phyloP scores from a whole-genome alignment of 2,113 vertebrate species.

The Psilopogon haemacephalus region DNA sequence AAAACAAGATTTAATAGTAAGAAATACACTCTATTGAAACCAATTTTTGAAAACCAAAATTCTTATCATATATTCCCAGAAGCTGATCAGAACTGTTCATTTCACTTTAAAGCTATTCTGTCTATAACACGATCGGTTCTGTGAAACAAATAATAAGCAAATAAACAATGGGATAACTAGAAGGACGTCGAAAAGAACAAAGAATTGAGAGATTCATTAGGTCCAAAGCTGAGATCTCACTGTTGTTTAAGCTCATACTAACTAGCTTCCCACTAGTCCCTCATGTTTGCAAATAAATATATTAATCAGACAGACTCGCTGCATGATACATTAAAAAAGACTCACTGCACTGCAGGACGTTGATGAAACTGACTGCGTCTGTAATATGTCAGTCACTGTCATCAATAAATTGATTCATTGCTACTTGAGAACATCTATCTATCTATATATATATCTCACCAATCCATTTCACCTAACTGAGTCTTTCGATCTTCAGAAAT shows the following conservation, averaged over 20 bases:
- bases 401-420: not conserved
- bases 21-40: not conserved
- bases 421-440: not conserved
- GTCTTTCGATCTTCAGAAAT: not conserved
- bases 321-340: not conserved
- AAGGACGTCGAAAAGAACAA: not conserved
- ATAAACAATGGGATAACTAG: not conserved
- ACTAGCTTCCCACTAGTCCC: not conserved
- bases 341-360: not conserved
- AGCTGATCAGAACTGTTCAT: not conserved
- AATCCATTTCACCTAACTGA: not conserved
- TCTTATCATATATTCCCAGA: not conserved
- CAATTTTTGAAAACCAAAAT: not conserved
- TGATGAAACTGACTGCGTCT: not conserved
- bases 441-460: not conserved
- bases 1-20: not conserved
- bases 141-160: not conserved
- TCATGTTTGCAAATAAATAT: not conserved
- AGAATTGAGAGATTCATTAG: not conserved
- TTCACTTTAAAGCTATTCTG: not conserved
- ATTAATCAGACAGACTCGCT: not conserved
- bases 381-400: accelerated
- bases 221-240: not conserved
- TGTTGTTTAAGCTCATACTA: not conserved
- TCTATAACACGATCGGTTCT: not conserved